Conservation (phyloP, 2,113 vertebrate genomes). For the Cebidichthys violaceus region DNA sequence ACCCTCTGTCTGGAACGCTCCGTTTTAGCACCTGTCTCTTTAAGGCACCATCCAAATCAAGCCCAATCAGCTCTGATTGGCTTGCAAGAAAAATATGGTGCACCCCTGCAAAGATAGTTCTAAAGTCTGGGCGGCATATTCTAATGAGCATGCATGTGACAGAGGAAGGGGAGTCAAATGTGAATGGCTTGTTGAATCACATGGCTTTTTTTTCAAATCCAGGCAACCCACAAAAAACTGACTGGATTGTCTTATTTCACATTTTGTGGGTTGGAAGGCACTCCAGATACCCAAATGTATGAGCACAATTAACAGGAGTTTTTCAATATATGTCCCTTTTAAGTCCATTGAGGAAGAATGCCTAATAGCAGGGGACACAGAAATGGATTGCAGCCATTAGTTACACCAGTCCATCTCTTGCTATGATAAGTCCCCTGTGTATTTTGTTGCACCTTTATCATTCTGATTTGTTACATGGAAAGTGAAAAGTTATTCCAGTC, state of each 20-base stretch:
- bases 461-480: constrained; percentile 10
- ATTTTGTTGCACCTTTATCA: neutral
- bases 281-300: neutral
- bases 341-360: neutral
- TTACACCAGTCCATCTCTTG: neutral
- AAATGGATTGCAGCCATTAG: neutral
- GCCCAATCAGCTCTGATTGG: no score
- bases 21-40: no score
- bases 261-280: neutral
- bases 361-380: neutral
- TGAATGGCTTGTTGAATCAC: neutral
- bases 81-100: no score
- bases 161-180: neutral
- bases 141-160: neutral
- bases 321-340: neutral
- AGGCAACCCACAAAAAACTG: neutral
- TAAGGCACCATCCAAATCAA: no score
- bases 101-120: no score
- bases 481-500: neutral
- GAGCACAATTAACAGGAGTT: neutral
- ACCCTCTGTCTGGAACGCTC: no score
- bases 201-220: neutral
- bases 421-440: neutral
- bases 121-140: no score
- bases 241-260: neutral